Evolutionary conservation across 2,113 vertebrate species (phyloP).

Genomic region (Ptilonorhynchus violaceus): DNA sequence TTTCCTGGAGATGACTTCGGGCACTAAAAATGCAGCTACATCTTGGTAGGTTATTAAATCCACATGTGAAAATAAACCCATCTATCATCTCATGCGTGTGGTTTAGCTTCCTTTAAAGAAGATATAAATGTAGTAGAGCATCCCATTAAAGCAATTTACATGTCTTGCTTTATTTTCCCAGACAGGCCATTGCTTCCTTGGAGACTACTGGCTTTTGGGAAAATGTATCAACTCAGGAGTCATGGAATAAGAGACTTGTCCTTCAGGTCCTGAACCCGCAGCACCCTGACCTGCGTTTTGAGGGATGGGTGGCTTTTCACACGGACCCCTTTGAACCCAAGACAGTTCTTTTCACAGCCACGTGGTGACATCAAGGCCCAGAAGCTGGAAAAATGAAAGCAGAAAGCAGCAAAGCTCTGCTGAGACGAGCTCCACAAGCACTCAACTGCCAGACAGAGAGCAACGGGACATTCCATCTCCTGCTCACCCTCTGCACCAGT

Average conservation of each 20-base stretch:
- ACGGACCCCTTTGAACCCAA: background rate
- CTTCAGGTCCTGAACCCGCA: background rate
- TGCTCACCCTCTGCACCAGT: background rate
- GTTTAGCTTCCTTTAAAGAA: background rate
- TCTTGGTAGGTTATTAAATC: slow-evolving; percentile 4
- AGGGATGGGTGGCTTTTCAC: background rate
- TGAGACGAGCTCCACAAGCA: background rate
- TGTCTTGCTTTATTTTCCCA: background rate
- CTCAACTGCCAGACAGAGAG: background rate
- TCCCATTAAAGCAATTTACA: background rate
- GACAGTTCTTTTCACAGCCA: background rate
- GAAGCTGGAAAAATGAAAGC: background rate
- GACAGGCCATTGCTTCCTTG: background rate
- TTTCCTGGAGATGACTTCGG: background rate
- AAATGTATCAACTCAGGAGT: background rate
- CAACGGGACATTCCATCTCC: fast-evolving
- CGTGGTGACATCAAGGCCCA: background rate
- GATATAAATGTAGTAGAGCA: background rate
- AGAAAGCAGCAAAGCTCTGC: background rate
- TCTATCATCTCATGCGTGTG: background rate
- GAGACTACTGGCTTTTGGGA: background rate
- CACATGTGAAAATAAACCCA: background rate
- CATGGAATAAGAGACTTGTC: background rate
- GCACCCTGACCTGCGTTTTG: background rate
- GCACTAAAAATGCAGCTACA: background rate